Base-by-base conservation (phyloP, 2,113 vertebrate species). In the Lophotis ruficrista region DNA sequence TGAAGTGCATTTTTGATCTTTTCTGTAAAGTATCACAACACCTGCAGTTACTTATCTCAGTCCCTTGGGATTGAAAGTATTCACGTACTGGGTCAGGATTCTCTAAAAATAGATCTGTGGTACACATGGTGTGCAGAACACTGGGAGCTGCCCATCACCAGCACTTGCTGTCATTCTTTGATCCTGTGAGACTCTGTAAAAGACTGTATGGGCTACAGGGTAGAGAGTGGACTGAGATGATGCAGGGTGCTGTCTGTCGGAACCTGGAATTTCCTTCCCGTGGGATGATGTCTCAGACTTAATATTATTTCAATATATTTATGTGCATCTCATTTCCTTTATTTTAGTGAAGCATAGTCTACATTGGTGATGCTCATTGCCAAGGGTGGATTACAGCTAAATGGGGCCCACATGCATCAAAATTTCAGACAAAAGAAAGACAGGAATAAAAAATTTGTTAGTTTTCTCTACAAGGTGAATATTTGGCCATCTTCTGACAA, bases 301-400 rank as follows among this genome's bases (percentile, higher is more conserved):
- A 0, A 5, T 89, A 72, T 90, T 93, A 75, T 65, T 89, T 76
- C 75, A 82, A 33, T 93, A 78, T 93, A 43, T 85, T 93, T 71
- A 48, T 83, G 69, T 93, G 78, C 70, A 71, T 97, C 83, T 96
- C 50, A 95, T 97, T 96, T 97, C 94, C 95, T 93, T 90, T 91
- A 56, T 68, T 89, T 86, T 54, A 88, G 50, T 62, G 65, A 25
- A 93, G 30, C 64, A 16, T 28, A 1, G 3, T 60, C 35, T 83
- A 69, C 0, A 0, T 69, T 35, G 73, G 47, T 70, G 56, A 35
- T 86, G 50, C 50, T 94, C 17, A 54, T 90, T 1, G 57, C 96
- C 82, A 90, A 25, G 48, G 83, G n/a, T 84, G 58, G 72, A 90
- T 96, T 96, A 84, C 30, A 64, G 76, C 38, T 91, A 84, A 90